Evolutionary conservation across 2,888 invertebrate species (phyloP).

Genomic region (Cosmia trapezina): DNA sequence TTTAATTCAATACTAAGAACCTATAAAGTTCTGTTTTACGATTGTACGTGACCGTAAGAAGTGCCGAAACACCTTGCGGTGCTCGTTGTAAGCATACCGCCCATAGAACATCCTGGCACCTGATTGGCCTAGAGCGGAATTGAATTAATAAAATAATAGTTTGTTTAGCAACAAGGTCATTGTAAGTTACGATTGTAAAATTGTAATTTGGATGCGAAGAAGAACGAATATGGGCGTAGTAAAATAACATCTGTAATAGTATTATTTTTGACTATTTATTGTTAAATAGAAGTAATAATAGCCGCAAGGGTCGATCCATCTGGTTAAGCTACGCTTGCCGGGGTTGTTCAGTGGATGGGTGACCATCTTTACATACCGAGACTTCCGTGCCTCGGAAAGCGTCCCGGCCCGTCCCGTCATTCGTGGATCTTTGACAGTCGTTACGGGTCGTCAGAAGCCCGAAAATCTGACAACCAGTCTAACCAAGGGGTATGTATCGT

Average conservation of each 20-base stretch:
- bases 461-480: too few relatives aligned
- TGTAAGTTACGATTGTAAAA: background rate
- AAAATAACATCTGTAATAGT: background rate
- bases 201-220: background rate
- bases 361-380: too few relatives aligned
- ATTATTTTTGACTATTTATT: too few relatives aligned
- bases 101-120: constrained; percentile 11
- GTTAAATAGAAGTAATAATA: too few relatives aligned
- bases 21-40: constrained; percentile 43
- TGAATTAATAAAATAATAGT: background rate
- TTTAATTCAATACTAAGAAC: constrained; percentile 37
- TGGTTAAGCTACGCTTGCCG: too few relatives aligned
- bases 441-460: too few relatives aligned
- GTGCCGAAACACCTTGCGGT: constrained; percentile 50
- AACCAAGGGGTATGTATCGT: too few relatives aligned
- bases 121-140: constrained; percentile 13
- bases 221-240: background rate
- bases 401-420: too few relatives aligned
- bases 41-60: constrained; percentile 45
- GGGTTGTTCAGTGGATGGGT: too few relatives aligned
- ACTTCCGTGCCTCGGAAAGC: too few relatives aligned
- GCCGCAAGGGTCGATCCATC: too few relatives aligned
- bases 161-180: background rate
- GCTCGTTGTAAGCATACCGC: constrained; percentile 23
- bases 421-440: too few relatives aligned